Percentiles rank a stretch among this genome's conserved stretches.
Evolutionary conservation across 2,888 invertebrate genomes (phyloP).

Genomic region (Hetaerina titia): DNA sequence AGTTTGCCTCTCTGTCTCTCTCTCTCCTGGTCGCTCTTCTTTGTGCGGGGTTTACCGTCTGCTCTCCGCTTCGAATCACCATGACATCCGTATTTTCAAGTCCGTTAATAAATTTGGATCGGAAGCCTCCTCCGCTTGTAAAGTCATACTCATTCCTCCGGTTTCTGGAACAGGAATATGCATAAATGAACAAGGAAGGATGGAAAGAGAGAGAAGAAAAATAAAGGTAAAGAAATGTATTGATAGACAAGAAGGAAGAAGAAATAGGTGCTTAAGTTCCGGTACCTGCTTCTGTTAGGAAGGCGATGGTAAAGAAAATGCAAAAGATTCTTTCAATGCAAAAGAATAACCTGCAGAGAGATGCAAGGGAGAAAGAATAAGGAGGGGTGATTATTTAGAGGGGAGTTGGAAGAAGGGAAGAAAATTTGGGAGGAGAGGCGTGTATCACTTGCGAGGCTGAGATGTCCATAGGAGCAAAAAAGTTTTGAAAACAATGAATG

Average conservation of each 20-base stretch:
- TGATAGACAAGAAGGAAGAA: no score
- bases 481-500: neutral
- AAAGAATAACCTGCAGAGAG: no score
- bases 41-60: neutral
- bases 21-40: neutral
- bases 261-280: no score
- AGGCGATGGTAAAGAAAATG: no score
- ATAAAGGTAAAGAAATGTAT: no score
- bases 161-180: neutral
- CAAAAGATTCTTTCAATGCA: no score
- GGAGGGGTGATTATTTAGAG: neutral
- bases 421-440: neutral
- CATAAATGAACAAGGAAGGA: neutral
- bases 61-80: neutral
- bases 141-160: neutral
- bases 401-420: neutral
- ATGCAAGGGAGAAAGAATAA: no score
- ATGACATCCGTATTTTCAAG: conserved; percentile 34
- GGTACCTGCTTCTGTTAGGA: no score
- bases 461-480: neutral
- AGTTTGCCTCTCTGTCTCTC: neutral
- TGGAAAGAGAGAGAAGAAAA: no score
- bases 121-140: neutral
- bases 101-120: conserved; percentile 52
- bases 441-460: neutral